Base-by-base conservation (phyloP, 2,113 vertebrate genomes). In the Otis tarda region DNA sequence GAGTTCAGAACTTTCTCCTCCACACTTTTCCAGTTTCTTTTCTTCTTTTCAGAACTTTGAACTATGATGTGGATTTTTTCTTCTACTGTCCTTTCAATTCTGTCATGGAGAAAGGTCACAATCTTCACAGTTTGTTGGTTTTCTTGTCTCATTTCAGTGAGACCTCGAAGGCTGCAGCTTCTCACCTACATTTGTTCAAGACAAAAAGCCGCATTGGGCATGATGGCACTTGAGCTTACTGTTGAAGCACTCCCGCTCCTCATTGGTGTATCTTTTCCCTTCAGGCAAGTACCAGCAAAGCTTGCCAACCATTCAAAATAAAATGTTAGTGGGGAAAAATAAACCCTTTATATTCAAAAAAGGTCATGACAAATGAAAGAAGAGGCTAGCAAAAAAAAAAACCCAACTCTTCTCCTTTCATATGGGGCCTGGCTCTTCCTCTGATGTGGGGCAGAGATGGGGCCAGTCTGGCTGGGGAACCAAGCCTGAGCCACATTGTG, bases 31-130 rank as follows among this genome's bases (percentile, higher is more conserved):
- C 45, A 19, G 39, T 30, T 91, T 67, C 11, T 77, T 87, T 90
- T 68, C 30, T 43, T 78, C 56, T 81, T 91, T 89, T 57, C 64
- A 87, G 60, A 91, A 81, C 53, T 86, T 82, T 83, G 47, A 89
- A 65, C 27, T 83, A 15, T n/a, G 18, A 52, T 87, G 53, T 59
- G 14, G 6, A 6, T 6, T 30, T 87, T 37, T 73, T 65, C 20
- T 85, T 83, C 18, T 35, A 31, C 53, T 80, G 9, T 79, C 60
- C 50, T 93, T 91, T 87, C 43, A 71, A 2, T 74, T 85, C 31
- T 49, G 13, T 56, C 21, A 3, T 25, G 19, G 14, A 84, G 85
- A 87, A 88, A 76, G 45, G 64, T 82, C 82, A 84, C 13, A 27
- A 21, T 59, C 50, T 76, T 80, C 59, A 74, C 27, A 43, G n/a